Base-by-base conservation (phyloP, 2,113 vertebrate species). In the Deroptyus accipitrinus region DNA sequence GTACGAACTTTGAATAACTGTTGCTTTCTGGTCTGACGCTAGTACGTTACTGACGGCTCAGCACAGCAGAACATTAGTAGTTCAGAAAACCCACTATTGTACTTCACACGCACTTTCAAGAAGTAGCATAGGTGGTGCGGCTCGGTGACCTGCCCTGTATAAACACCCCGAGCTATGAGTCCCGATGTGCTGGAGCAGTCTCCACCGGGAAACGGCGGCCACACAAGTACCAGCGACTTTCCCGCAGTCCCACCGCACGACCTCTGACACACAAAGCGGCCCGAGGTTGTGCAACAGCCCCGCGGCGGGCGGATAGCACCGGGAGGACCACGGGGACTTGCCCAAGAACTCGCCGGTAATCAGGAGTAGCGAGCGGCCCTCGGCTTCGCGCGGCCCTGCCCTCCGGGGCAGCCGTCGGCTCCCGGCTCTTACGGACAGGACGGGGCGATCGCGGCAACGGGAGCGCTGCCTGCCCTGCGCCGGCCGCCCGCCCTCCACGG, bases 91-190 rank as follows among this genome's bases (percentile, higher is more conserved):
- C 24, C 39, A 18, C 27, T 33, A 18, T 8, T 16, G 13, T 2
- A n/a, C 27, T 42, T 49, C 15, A 28, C 17, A 10, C 17, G 0
- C 9, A 15, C 10, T 51, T 59, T 1, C 11, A 28, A 17, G 33
- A 33, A 9, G 1, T 4, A 31, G 9, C n/a, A 4, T 0, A 19
- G 14, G 7, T 3, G 30, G 35, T 4, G 33, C 24, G 44, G 39
- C 13, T 44, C 11, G 4, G 6, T 3, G 8, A 79, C 23, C 33
- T 1, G 17, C 62, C 8, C 2, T 3, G 35, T 6, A 16, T 6
- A 24, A 41, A 64, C 1, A 54, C 10, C 16, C 77, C 19, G 35
- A 33, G 20, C 67, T 17, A 4, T 12, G 13, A 66, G 25, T 17
- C 19, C 33, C 7, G 3, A 13, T 16, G 41, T 25, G n/a, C 22